phyloP scores from a whole-genome alignment of 2,888 invertebrate genomes.

The Pteria penguin region DNA sequence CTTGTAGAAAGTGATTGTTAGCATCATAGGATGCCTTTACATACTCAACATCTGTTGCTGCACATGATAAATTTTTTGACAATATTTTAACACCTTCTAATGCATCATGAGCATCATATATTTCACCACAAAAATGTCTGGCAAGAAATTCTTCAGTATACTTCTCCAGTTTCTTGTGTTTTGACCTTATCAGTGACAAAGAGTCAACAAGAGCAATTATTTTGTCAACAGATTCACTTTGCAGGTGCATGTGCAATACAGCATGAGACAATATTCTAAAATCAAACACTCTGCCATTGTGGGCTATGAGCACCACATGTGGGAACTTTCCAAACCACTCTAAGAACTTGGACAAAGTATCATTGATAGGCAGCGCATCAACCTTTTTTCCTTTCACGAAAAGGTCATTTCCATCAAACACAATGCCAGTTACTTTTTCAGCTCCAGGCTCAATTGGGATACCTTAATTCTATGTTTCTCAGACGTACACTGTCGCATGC shows the following conservation, averaged over 20 bases:
- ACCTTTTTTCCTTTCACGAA: neutral
- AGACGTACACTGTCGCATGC: too few relatives aligned
- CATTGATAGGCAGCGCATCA: neutral
- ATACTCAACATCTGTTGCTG: neutral
- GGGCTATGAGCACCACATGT: neutral
- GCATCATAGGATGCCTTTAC: neutral
- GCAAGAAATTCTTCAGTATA: neutral
- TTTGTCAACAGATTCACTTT: neutral
- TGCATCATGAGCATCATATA: neutral
- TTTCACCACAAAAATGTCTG: neutral
- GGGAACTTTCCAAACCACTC: neutral
- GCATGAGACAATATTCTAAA: neutral
- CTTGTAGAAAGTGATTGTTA: neutral
- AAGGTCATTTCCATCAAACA: neutral
- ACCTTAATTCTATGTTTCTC: too few relatives aligned
- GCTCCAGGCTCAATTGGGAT: neutral
- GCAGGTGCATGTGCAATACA: neutral
- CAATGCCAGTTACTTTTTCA: neutral
- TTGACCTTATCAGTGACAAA: neutral
- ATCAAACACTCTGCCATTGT: constrained; percentile 1
- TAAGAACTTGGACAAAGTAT: neutral
- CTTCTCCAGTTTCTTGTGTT: neutral
- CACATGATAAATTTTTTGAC: neutral
- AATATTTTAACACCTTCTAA: neutral
- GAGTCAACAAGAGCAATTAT: neutral